Percentiles rank a stretch among this genome's conserved stretches.
These are phyloP conservation scores for Dione vanillae DNA, from an alignment of 2,888 invertebrate genomes.

Conservation along the genomic window DNA sequence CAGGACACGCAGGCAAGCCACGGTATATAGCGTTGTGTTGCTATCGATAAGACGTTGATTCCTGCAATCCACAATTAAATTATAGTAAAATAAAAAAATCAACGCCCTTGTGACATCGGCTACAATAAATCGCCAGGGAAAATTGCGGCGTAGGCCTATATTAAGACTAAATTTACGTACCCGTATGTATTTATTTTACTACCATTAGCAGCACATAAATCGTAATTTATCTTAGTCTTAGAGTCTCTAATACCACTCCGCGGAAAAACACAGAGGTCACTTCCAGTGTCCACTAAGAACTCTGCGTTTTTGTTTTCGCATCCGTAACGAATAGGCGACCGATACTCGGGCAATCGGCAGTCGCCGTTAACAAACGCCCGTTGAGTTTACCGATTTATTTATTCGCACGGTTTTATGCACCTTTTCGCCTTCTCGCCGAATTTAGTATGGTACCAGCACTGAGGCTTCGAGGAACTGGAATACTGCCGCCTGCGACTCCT, in stretches of 20 bases:
- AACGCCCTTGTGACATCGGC: slow-evolving; percentile 36
- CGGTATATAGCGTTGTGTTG: background rate
- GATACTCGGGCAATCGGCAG: background rate
- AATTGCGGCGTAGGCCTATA: slow-evolving; percentile 8
- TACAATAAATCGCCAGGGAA: slow-evolving; percentile 1
- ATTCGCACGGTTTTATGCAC: background rate
- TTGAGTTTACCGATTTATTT: background rate
- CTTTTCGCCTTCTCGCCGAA: slow-evolving; percentile 11
- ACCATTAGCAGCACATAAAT: slow-evolving; percentile 9
- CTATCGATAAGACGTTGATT: background rate
- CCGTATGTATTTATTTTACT: slow-evolving; percentile 10
- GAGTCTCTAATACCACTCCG: background rate
- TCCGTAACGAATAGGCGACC: slow-evolving; percentile 1
- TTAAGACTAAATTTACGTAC: background rate
- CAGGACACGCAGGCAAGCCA: too few relatives aligned
- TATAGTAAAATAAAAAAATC: slow-evolving; percentile 12
- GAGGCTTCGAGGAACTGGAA: background rate
- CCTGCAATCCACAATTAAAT: background rate
- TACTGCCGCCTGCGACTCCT: slow-evolving; percentile 1
- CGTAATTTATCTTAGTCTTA: background rate
- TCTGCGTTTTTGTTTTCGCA: background rate
- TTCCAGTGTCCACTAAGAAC: too few relatives aligned
- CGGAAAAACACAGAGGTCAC: slow-evolving; percentile 2
- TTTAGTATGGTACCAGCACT: slow-evolving; percentile 30
- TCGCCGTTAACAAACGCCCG: background rate